Evolutionary conservation across 1,140 invertebrate species (phyloP).

Genomic region (Heliconius congener): DNA sequence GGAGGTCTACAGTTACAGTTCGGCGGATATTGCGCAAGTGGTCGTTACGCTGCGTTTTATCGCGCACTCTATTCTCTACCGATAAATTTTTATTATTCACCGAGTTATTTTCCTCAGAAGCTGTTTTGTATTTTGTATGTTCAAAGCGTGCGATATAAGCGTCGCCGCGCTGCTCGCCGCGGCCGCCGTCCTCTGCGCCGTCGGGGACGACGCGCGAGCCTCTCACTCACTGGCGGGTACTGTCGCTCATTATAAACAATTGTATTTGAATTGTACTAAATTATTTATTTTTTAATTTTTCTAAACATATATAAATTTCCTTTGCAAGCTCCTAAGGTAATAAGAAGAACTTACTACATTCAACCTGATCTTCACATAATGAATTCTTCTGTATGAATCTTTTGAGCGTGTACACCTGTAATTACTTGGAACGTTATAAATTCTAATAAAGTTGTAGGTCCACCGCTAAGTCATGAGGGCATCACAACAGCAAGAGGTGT

Average conservation of each 20-base stretch:
- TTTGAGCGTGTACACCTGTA: no score
- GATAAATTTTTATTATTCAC: constrained; percentile 33
- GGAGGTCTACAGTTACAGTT: constrained; percentile 17
- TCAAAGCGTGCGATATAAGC: constrained; percentile 24
- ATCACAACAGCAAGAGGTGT: constrained; percentile 9
- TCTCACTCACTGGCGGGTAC: neutral
- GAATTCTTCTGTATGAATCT: no score
- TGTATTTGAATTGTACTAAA: neutral
- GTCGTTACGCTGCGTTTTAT: constrained; percentile 35
- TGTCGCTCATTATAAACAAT: neutral
- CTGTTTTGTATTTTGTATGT: constrained; percentile 15
- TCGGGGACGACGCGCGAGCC: neutral
- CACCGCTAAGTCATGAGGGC: neutral
- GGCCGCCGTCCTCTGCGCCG: neutral
- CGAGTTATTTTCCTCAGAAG: constrained; percentile 24
- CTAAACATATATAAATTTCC: no score
- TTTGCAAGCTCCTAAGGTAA: no score
- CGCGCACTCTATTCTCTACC: constrained; percentile 24
- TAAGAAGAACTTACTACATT: no score
- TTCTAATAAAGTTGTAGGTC: neutral
- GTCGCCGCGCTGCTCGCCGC: neutral
- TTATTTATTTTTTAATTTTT: no score
- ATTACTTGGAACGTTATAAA: neutral
- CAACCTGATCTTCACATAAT: no score
- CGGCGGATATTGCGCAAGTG: constrained; percentile 34